Evolutionary conservation across 2,797 vertebrate species (phyloP), one percentile per base, ranked within the genome.

Genomic region (Poecilia velifera): DNA sequence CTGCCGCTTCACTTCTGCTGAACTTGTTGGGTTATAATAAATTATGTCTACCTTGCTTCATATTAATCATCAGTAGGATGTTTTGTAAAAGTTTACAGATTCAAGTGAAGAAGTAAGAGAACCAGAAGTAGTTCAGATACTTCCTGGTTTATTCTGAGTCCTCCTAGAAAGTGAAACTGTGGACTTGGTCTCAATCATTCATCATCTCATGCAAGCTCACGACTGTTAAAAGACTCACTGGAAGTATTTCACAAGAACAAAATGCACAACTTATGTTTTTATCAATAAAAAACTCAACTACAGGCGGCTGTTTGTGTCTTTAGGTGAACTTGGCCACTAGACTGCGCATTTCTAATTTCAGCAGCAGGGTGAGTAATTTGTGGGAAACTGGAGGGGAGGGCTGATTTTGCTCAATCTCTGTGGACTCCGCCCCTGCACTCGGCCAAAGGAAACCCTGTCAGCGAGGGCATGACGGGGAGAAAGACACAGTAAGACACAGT

Each of bases 361-460:
- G 86, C 64, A 68, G 90, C 88, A 41, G 73, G 83, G 80, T 86
- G 88, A 93, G 89, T 90, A 92, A 91, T 92, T 91, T 90, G 84
- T 90, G 85, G 83, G 71, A 77, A 88, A 78, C 85, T 83, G 74
- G 78, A 87, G 88, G 92, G 92, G 88, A 79, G 90, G 88, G 84
- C 85, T 91, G 83, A 87, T 82, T 88, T 89, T 84, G 74, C 88
- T 90, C 75, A 86, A 89, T 91, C 89, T 86, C 83, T 31, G 76
- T 81, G 83, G 88, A 93, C 93, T 95, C 95, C 95, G 86, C 93
- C 94, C 95, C 95, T 91, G 94, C 94, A 89, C 82, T 87, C 78
- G 85, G 87, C 91, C 90, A 88, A 87, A 91, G 96, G 96, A 97
- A 97, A 96, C 95, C 95, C 95, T 89, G 92, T 94, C 86, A 91